phyloP scores from a whole-genome alignment of 1,140 invertebrate genomes.

The Rhagoletis pomonella region DNA sequence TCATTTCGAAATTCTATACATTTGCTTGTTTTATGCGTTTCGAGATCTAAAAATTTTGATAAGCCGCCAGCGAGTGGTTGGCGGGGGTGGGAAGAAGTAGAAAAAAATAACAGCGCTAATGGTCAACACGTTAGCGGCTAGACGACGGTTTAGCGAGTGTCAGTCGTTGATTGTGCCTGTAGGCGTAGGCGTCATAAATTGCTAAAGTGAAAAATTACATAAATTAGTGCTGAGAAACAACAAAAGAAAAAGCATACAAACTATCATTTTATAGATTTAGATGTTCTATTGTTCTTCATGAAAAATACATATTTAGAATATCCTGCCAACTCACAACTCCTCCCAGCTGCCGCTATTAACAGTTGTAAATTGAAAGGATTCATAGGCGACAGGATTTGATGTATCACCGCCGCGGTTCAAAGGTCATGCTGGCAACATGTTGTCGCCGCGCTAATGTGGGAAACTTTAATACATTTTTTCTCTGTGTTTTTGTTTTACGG shows the following conservation, averaged over 20 bases:
- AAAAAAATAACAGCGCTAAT: slow-evolving; percentile 11
- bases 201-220: slow-evolving; percentile 54
- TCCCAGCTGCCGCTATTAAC: not conserved
- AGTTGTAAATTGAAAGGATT: slow-evolving; percentile 52
- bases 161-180: not conserved
- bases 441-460: not conserved
- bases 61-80: slow-evolving; percentile 13
- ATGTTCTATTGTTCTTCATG: too few relatives aligned
- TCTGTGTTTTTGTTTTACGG: not conserved
- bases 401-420: slow-evolving; percentile 32
- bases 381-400: slow-evolving; percentile 42
- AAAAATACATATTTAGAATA: too few relatives aligned
- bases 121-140: slow-evolving; percentile 1
- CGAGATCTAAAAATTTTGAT: slow-evolving; percentile 45
- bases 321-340: not conserved
- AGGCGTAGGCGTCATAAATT: slow-evolving; percentile 53
- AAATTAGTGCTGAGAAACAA: slow-evolving; percentile 38
- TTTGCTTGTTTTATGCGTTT: slow-evolving; percentile 55
- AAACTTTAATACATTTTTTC: not conserved
- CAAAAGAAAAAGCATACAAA: not conserved
- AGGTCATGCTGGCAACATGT: not conserved
- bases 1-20: slow-evolving; percentile 64
- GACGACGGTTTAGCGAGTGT: not conserved
- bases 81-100: not conserved
- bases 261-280: too few relatives aligned